These are phyloP conservation scores for Heterotis niloticus DNA, from an alignment of 2,113 vertebrate species.

Conservation along the genomic window DNA sequence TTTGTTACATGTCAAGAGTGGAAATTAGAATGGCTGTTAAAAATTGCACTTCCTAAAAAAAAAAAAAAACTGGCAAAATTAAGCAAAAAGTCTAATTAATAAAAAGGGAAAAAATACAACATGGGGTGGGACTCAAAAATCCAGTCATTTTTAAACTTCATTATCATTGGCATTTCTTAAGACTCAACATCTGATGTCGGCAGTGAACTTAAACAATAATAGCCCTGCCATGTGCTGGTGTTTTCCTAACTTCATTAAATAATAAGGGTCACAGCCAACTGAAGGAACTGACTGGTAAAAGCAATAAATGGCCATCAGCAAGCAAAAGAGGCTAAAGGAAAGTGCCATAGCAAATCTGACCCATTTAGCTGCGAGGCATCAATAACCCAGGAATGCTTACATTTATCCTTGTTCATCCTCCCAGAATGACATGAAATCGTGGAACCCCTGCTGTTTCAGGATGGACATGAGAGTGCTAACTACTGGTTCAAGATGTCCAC, in stretches of 20 bases:
- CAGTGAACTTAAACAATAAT: no score
- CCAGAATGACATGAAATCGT: slow-evolving; percentile 41
- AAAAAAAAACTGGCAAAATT: no score
- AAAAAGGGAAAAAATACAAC: no score
- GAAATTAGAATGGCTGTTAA: no score
- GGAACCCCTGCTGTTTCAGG: not conserved
- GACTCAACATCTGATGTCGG: no score
- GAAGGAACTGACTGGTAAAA: slow-evolving; percentile 34
- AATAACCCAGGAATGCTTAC: slow-evolving; percentile 47
- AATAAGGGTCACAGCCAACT: slow-evolving; percentile 36
- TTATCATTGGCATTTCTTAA: no score
- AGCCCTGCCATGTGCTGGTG: slow-evolving; percentile 7
- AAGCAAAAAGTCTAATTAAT: no score
- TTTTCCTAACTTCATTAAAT: slow-evolving; percentile 38
- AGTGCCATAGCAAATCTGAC: slow-evolving; percentile 57
- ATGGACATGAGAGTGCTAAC: slow-evolving; percentile 25
- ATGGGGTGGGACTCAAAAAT: no score
- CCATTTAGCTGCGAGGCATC: slow-evolving; percentile 56
- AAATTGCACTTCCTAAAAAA: no score
- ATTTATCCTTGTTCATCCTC: slow-evolving; percentile 51
- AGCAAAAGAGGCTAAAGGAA: slow-evolving; percentile 51
- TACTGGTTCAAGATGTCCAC: not conserved
- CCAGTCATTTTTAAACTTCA: no score
- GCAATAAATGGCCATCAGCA: slow-evolving; percentile 52
- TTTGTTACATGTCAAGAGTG: no score